Base-by-base conservation (phyloP, 2,888 invertebrate species). In the Neocrepidodera transversa region DNA sequence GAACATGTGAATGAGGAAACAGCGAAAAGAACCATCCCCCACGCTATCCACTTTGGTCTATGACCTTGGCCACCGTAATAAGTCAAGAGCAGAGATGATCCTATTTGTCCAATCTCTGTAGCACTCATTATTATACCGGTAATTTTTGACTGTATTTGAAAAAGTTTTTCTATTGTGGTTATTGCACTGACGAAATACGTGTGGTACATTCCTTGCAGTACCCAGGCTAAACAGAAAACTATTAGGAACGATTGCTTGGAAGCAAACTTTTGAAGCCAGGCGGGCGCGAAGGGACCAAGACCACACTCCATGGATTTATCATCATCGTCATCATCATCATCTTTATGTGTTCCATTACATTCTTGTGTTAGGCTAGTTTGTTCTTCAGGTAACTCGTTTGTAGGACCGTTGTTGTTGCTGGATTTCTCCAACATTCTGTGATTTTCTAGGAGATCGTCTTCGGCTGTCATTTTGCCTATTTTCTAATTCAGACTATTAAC, bases 171-270 rank as follows among this genome's bases (percentile, higher is more conserved):
- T 66, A 95, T 90, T 26, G 95, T 95, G 57, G 95, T 95, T 74
- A 95, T 93, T 67, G 93, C 93, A 77, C 93, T 93, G 58, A 95
- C 95, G 78, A 95, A 94, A 80, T 95, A 95, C 36, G 95, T 95
- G 80, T 92, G 92, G 80, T 92, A 95, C 92, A 95, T 95, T 62
- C 95, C 95, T 80, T 89, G 89, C 58, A 89, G 81, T 32, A 93
- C 91, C 89, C 93, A 93, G 51, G 93, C 92, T 71, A 92, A 85
- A 73, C 93, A 87, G 79, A 95, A 95, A 47, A 92, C 91, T 74
- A 91, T 86, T 82, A 95, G 87, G 81, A 95, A 95, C 62, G 91
- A 88, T 75, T 93, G 90, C 68, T 94, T 94, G 59, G 93, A 93
- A 60, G 93, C 92, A 74, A 94, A 90, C 45, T 83, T 84, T 70